Evolutionary conservation across 2,113 vertebrate genomes (phyloP).

Genomic region (Colaptes auratus): DNA sequence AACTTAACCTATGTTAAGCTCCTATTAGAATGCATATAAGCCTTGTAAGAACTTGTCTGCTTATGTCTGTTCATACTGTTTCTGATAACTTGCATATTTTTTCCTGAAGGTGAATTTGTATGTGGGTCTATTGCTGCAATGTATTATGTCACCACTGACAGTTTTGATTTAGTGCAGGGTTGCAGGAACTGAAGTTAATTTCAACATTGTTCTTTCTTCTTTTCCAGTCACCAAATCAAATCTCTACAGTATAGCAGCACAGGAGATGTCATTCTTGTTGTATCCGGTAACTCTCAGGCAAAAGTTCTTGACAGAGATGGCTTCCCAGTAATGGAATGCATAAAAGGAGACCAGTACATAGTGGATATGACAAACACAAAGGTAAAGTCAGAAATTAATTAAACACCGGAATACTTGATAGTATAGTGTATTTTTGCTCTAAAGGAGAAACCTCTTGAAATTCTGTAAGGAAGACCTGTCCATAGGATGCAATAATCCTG

Average conservation of each 20-base stretch:
- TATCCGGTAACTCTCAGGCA: constrained; percentile 94
- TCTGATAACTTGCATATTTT: not conserved
- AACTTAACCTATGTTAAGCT: not conserved
- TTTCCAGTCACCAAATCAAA: constrained; percentile 91
- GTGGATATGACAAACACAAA: constrained; percentile 98
- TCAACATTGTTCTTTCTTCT: not conserved
- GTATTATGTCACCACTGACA: not conserved
- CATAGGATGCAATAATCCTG: rapidly evolving
- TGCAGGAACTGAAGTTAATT: not conserved
- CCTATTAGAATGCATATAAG: not conserved
- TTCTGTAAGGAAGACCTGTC: not conserved
- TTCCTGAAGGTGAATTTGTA: not conserved
- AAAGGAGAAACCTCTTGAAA: not conserved
- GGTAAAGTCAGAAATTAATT: constrained; percentile 72
- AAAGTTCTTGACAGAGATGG: constrained; percentile 97
- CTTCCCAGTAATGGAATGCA: constrained; percentile 96
- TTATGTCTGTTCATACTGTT: not conserved
- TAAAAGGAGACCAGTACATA: constrained; percentile 98
- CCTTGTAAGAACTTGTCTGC: not conserved
- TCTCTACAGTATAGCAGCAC: constrained; percentile 94
- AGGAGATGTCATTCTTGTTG: constrained; percentile 93
- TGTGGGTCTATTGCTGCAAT: not conserved
- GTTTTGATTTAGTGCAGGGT: not conserved
- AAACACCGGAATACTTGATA: not conserved
- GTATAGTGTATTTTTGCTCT: not conserved